Evolutionary conservation across 2,888 invertebrate species (phyloP).

Genomic region (Eupeodes latifasciatus): DNA sequence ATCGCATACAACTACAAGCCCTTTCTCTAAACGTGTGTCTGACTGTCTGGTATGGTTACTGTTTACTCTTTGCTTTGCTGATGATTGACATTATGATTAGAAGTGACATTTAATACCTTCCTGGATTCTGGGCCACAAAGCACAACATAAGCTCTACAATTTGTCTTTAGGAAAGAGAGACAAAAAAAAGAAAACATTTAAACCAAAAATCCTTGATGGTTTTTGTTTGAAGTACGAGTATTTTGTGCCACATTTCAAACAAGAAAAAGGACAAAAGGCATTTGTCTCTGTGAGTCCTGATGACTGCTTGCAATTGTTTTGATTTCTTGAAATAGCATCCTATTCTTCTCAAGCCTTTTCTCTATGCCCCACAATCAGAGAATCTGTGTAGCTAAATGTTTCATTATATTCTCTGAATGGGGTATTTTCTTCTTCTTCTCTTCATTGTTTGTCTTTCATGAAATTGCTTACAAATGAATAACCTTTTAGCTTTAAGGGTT

Average conservation of each 20-base stretch:
- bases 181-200: neutral
- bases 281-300: conserved; percentile 19
- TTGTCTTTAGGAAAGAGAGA: neutral
- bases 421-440: neutral
- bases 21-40: conserved; percentile 50
- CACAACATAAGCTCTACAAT: neutral
- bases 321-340: conserved; percentile 32
- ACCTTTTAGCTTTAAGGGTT: conserved; percentile 22
- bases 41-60: conserved; percentile 6
- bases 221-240: conserved; percentile 11
- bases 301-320: conserved; percentile 43
- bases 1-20: conserved; percentile 34
- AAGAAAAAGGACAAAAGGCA: conserved; percentile 10
- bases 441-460: conserved; percentile 31
- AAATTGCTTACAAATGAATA: conserved; percentile 47
- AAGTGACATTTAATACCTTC: conserved; percentile 67
- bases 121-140: conserved; percentile 58
- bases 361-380: conserved; percentile 14
- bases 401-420: conserved; percentile 24
- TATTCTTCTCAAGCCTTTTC: conserved; percentile 6
- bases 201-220: neutral
- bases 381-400: conserved; percentile 43
- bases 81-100: conserved; percentile 71
- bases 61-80: conserved; percentile 24
- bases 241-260: conserved; percentile 1